Conservation (phyloP, 2,797 vertebrate species). For the Falco concolor region DNA sequence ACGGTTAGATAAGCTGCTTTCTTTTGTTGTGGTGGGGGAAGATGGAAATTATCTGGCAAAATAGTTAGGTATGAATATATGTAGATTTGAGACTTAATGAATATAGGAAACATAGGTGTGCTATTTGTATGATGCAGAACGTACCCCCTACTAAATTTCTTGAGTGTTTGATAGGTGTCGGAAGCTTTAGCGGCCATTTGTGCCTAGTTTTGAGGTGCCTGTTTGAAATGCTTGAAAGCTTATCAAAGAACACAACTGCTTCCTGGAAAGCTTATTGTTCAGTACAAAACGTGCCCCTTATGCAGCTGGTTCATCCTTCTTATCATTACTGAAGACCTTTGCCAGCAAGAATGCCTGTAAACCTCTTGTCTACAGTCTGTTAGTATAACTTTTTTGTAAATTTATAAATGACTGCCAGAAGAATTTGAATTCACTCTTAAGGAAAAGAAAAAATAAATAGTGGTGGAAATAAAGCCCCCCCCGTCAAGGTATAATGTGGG, state of each 20-base stretch:
- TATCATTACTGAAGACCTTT: constrained; percentile 9
- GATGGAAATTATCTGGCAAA: constrained; percentile 46
- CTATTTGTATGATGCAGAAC: constrained; percentile 34
- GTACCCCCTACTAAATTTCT: constrained; percentile 24
- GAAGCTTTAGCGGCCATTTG: constrained; percentile 31
- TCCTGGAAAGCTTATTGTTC: constrained; percentile 10
- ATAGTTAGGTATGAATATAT: constrained; percentile 50
- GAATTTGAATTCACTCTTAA: background rate
- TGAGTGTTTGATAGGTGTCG: constrained; percentile 17
- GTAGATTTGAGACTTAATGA: constrained; percentile 53
- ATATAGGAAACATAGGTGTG: constrained; percentile 41
- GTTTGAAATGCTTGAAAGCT: constrained; percentile 59
- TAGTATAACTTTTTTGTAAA: background rate
- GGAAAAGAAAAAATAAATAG: no score
- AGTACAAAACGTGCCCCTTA: background rate
- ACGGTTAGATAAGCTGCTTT: constrained; percentile 48
- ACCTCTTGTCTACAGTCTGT: background rate
- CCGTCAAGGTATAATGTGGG: background rate
- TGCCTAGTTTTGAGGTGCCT: constrained; percentile 64
- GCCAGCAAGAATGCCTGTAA: background rate
- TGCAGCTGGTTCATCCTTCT: background rate
- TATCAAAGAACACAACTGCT: constrained; percentile 30
- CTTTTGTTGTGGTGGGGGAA: constrained; percentile 40
- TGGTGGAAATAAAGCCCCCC: background rate
- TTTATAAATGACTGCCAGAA: background rate